Evolutionary conservation across 2,113 vertebrate genomes (phyloP).

Genomic region (Rhizomys pruinosus): DNA sequence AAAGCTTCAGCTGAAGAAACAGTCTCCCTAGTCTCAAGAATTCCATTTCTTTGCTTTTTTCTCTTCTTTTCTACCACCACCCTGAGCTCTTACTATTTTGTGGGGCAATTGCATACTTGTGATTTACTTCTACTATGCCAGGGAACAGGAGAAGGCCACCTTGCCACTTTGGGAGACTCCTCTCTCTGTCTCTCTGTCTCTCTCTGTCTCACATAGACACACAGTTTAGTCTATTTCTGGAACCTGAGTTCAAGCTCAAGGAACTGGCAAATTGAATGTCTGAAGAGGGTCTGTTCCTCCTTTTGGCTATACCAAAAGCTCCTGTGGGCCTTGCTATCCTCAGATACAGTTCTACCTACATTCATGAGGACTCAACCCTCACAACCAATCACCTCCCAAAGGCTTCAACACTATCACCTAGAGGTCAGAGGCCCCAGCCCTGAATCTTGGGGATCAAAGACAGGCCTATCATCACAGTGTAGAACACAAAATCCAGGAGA

Average conservation of each 20-base stretch:
- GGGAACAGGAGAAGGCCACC: conserved; percentile 22
- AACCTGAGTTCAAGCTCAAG: background rate
- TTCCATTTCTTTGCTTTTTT: conserved; percentile 18
- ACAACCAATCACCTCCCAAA: background rate
- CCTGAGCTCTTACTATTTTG: conserved; percentile 26
- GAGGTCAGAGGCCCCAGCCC: background rate
- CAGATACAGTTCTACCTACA: too few relatives aligned
- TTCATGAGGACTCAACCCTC: background rate
- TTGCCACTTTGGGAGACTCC: background rate
- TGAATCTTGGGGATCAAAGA: background rate
- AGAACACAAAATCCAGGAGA: background rate
- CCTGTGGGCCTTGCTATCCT: background rate
- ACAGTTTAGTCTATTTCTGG: background rate
- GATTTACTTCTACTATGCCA: conserved; percentile 26
- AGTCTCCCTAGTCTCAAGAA: background rate
- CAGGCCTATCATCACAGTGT: background rate
- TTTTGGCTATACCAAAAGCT: background rate
- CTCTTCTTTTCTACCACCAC: background rate
- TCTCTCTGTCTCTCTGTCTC: too few relatives aligned
- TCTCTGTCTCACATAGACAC: background rate
- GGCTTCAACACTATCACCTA: background rate
- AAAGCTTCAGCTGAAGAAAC: background rate
- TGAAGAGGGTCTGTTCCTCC: background rate
- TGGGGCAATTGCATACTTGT: background rate
- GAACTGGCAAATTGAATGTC: background rate